phyloP scores from a whole-genome alignment of 1,140 invertebrate genomes.

The Drosophila tropicalis region DNA sequence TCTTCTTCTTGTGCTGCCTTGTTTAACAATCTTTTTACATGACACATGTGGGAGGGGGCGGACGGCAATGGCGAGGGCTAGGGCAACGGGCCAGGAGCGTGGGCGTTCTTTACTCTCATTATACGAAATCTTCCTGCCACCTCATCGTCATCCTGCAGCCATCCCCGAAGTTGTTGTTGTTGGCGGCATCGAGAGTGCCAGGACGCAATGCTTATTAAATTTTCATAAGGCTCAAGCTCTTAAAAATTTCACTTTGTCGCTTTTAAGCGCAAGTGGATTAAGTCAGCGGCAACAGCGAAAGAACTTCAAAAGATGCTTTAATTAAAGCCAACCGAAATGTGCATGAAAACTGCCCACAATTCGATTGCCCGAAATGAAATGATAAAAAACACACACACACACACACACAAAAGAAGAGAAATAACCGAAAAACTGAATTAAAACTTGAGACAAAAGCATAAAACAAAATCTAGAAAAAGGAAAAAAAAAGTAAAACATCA shows the following conservation, averaged over 20 bases:
- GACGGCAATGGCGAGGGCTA: neutral
- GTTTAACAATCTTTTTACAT: conserved; percentile 78
- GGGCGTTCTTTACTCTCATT: conserved; percentile 11
- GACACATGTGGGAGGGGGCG: conserved; percentile 55
- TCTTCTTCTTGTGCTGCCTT: conserved; percentile 43
- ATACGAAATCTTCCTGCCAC: conserved; percentile 13
- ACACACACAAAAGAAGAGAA: neutral
- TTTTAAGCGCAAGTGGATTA: conserved; percentile 71
- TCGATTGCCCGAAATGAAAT: conserved; percentile 50
- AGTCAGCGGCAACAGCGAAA: conserved; percentile 22
- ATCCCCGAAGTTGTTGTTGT: conserved; percentile 1
- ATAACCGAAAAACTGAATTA: conserved; percentile 59
- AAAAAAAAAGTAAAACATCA: conserved; percentile 31
- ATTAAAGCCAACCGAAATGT: conserved; percentile 60
- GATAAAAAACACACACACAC: neutral
- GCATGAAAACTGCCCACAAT: conserved; percentile 69
- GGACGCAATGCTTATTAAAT: conserved; percentile 69
- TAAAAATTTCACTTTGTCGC: conserved; percentile 61
- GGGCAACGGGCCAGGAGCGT: neutral
- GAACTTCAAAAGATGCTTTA: conserved; percentile 64
- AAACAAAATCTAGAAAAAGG: conserved; percentile 18
- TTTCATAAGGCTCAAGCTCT: conserved; percentile 64
- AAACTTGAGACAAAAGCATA: conserved; percentile 43
- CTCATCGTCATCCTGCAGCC: neutral
- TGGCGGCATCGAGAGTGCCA: conserved; percentile 26